These are phyloP conservation scores for Aromia moschata DNA, from an alignment of 2,888 invertebrate genomes.

Conservation along the genomic window DNA sequence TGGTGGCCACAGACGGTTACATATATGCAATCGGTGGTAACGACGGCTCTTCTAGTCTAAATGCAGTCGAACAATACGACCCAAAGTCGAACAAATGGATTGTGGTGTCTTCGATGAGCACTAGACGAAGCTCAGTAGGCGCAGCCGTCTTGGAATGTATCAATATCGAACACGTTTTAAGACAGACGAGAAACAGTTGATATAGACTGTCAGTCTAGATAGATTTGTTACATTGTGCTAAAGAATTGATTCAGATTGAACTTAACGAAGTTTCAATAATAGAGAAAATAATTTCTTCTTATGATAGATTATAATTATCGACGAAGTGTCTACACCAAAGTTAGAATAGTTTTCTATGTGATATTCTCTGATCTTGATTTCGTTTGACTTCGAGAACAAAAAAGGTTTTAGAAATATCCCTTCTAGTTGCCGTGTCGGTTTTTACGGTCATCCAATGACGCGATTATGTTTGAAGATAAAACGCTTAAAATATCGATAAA, in stretches of 20 bases:
- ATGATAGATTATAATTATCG: too few relatives aligned
- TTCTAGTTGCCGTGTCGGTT: not conserved
- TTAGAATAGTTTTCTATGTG: too few relatives aligned
- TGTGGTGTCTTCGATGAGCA: conserved; percentile 73
- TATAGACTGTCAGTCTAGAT: conserved; percentile 34
- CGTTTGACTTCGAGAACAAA: too few relatives aligned
- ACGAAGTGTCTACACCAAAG: too few relatives aligned
- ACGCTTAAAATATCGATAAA: conserved; percentile 12
- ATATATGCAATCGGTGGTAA: conserved; percentile 76
- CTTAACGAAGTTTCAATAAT: too few relatives aligned
- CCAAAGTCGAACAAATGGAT: conserved; percentile 73
- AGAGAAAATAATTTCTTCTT: too few relatives aligned
- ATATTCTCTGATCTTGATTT: too few relatives aligned
- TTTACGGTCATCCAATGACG: too few relatives aligned
- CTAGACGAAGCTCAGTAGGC: conserved; percentile 72
- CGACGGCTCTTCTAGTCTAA: conserved; percentile 75
- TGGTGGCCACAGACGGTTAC: conserved; percentile 70
- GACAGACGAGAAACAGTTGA: conserved; percentile 49
- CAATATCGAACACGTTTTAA: conserved; percentile 63
- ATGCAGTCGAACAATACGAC: conserved; percentile 75
- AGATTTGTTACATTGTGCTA: too few relatives aligned
- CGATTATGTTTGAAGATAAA: too few relatives aligned
- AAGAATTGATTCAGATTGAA: too few relatives aligned
- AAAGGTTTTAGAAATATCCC: not conserved
- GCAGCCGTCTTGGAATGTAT: conserved; percentile 74